Conservation (phyloP, 2,797 vertebrate genomes). For the Acropternis orthonyx region DNA sequence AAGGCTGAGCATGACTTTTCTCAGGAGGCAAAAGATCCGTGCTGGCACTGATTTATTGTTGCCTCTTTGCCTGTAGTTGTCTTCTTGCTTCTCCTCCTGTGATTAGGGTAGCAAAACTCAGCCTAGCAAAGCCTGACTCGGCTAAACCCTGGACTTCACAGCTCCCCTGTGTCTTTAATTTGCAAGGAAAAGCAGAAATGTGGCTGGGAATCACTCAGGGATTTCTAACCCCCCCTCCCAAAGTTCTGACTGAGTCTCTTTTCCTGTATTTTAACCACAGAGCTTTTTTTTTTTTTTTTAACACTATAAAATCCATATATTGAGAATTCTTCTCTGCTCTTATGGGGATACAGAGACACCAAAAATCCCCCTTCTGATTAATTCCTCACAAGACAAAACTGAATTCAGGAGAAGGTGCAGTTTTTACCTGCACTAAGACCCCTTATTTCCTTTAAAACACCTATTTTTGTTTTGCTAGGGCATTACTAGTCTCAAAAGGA, state of each 20-base stretch:
- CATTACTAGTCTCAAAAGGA: neutral
- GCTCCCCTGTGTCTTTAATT: neutral
- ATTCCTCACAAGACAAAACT: neutral
- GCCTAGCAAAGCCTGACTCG: neutral
- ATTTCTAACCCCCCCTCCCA: neutral
- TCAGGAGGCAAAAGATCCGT: neutral
- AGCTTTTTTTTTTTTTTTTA: neutral
- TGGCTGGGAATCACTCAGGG: neutral
- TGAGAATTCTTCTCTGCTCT: neutral
- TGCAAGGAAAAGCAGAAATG: neutral
- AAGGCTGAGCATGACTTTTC: fast-evolving
- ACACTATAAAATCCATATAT: fast-evolving
- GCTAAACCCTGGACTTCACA: neutral
- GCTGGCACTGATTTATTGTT: neutral
- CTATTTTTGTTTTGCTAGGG: neutral
- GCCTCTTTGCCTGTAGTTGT: neutral
- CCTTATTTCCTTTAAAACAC: neutral
- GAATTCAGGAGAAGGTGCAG: neutral
- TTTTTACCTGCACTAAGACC: neutral
- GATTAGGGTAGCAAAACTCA: neutral
- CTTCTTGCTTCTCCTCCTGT: neutral
- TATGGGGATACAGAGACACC: neutral
- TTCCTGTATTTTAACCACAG: neutral
- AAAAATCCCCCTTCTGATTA: neutral
- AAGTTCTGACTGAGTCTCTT: neutral